Evolutionary conservation across 2,113 vertebrate species (phyloP).

Genomic region (Myocastor coypus): DNA sequence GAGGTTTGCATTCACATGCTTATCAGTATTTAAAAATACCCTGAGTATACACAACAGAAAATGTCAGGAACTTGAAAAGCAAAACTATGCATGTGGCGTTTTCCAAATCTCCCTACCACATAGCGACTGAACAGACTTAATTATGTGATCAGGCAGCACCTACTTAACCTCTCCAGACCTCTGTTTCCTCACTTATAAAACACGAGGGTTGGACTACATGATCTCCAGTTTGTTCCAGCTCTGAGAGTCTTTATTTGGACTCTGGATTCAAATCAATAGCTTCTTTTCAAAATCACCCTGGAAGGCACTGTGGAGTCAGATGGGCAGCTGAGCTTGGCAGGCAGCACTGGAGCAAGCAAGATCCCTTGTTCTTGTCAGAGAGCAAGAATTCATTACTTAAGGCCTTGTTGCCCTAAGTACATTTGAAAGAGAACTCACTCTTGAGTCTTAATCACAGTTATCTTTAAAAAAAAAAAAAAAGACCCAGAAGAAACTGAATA

Average conservation of each 20-base stretch:
- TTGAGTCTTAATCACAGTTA: constrained; percentile 36
- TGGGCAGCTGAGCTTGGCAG: background rate
- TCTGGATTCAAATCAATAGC: constrained; percentile 65
- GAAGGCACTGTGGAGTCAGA: constrained; percentile 9
- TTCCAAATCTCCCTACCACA: constrained; percentile 53
- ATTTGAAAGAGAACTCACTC: constrained; percentile 32
- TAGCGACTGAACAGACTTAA: constrained; percentile 69
- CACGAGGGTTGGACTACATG: background rate
- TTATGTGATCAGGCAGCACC: constrained; percentile 56
- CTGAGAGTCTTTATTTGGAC: background rate
- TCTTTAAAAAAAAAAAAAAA: background rate
- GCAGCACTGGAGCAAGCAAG: background rate
- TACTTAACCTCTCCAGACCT: constrained; percentile 47
- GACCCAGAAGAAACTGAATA: constrained; percentile 20
- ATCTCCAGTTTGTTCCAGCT: background rate
- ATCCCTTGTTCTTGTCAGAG: background rate
- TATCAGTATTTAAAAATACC: constrained; percentile 73
- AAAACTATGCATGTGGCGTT: constrained; percentile 47
- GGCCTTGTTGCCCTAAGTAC: background rate
- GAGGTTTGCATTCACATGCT: constrained; percentile 51
- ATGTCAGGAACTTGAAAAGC: constrained; percentile 70
- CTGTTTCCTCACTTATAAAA: constrained; percentile 42
- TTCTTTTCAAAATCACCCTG: constrained; percentile 47
- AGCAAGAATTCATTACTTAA: background rate
- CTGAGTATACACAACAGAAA: constrained; percentile 60